These are phyloP conservation scores for Homarus americanus DNA, from an alignment of 1,140 invertebrate genomes.

Conservation along the genomic window DNA sequence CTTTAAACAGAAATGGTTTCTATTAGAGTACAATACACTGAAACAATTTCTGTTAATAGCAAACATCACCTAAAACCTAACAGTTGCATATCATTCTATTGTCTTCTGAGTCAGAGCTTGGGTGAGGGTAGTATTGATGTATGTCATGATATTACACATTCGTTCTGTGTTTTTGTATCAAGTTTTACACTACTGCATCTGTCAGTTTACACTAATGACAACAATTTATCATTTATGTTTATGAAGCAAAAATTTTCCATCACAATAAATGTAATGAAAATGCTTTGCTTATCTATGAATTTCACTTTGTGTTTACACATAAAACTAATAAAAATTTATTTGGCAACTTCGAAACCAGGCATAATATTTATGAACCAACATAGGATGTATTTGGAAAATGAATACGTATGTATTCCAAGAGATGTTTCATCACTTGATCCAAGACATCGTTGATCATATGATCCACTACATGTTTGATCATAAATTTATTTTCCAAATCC, in stretches of 20 bases:
- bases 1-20: neutral
- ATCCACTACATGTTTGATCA: neutral
- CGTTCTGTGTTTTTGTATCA: neutral
- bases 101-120: neutral
- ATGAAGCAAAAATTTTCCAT: neutral
- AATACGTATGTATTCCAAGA: neutral
- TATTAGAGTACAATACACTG: no score
- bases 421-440: neutral
- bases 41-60: neutral
- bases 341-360: neutral
- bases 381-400: slow-evolving; percentile 2
- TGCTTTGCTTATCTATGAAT: neutral
- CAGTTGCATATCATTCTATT: neutral
- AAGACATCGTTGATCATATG: neutral
- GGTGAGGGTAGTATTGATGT: neutral
- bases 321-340: neutral
- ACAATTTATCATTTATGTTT: neutral
- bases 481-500: neutral
- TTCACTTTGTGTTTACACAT: neutral
- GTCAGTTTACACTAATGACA: neutral
- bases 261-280: neutral
- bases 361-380: slow-evolving; percentile 5
- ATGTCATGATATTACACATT: neutral
- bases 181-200: neutral
- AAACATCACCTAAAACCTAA: neutral